These are phyloP conservation scores for Lampris incognitus DNA, from an alignment of 2,113 vertebrate genomes.

Conservation along the genomic window DNA sequence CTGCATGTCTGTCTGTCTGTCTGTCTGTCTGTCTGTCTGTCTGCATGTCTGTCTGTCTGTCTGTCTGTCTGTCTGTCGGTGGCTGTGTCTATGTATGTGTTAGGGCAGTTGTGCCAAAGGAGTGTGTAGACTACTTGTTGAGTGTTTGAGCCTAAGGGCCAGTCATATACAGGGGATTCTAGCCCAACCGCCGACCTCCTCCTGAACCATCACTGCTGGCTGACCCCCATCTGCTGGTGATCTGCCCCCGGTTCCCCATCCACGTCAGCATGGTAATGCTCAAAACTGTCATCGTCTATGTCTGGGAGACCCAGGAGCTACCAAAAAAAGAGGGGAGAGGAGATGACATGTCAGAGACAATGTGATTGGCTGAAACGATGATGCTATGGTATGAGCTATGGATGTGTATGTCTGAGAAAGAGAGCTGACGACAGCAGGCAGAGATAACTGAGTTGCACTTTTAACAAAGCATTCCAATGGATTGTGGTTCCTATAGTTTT, in stretches of 20 bases:
- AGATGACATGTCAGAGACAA: constrained; percentile 3
- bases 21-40: constrained; percentile 13
- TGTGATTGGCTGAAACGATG: background rate
- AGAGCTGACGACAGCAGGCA: background rate
- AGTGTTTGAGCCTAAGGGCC: constrained; percentile 16
- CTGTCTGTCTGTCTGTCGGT: constrained; percentile 20
- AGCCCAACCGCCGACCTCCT: constrained; percentile 45
- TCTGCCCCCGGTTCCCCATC: constrained; percentile 96
- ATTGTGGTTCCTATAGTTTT: background rate
- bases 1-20: constrained; percentile 25
- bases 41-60: too few species aligned
- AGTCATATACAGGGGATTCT: constrained; percentile 34
- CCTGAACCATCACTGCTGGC: constrained; percentile 90
- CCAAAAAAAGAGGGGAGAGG: constrained; percentile 13
- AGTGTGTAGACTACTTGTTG: constrained; percentile 37
- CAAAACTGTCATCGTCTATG: constrained; percentile 94
- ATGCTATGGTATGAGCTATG: background rate
- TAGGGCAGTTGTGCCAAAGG: constrained; percentile 25
- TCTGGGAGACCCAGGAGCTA: constrained; percentile 97
- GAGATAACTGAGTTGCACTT: constrained; percentile 8
- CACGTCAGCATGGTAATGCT: constrained; percentile 98
- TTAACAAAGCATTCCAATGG: constrained; percentile 2
- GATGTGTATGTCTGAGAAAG: background rate
- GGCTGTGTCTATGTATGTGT: constrained; percentile 35
- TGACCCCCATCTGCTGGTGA: constrained; percentile 99